Evolutionary conservation across 2,113 vertebrate species (phyloP).

Genomic region (Elgaria multicarinata): DNA sequence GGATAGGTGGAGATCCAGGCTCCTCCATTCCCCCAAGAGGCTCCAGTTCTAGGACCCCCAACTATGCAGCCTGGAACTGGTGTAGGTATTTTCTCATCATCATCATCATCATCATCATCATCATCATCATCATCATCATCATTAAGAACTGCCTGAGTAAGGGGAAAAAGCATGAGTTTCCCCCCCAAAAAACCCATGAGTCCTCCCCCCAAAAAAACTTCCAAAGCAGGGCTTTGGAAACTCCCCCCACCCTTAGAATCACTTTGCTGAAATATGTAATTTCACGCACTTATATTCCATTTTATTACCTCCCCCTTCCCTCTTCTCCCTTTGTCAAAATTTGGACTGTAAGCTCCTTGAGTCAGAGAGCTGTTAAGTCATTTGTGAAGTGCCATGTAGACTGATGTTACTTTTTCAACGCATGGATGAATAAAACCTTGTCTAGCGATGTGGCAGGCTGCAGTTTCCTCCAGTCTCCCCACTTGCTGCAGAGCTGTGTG

Average conservation of each 20-base stretch:
- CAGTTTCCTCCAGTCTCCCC: background rate
- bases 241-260: no score
- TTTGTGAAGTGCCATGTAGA: background rate
- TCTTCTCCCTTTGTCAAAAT: background rate
- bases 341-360: background rate
- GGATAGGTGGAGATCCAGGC: no score
- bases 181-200: no score
- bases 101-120: no score
- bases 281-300: background rate
- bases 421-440: background rate
- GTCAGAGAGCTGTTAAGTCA: background rate
- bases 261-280: background rate
- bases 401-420: background rate
- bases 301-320: background rate
- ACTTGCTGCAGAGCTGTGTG: slow-evolving; percentile 18
- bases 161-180: background rate
- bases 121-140: no score
- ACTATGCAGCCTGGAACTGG: background rate
- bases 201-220: no score
- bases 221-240: background rate
- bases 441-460: background rate
- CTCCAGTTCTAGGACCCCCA: background rate
- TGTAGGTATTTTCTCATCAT: background rate
- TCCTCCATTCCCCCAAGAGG: no score
- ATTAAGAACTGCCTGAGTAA: no score